Evolutionary conservation across 1,140 invertebrate genomes (phyloP).

Genomic region (Meloidogyne exigua): DNA sequence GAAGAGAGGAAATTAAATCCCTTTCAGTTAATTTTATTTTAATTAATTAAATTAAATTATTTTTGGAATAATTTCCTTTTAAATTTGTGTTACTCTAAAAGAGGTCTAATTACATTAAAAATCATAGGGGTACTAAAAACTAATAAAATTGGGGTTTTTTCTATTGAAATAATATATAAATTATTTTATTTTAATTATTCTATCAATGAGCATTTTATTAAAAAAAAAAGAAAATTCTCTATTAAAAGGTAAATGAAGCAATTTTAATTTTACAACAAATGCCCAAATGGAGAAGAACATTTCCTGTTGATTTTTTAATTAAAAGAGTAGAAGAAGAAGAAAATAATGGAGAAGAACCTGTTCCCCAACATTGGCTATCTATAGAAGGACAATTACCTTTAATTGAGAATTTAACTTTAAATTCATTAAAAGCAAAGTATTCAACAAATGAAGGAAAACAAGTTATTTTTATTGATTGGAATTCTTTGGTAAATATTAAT

Average conservation of each 20-base stretch:
- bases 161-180: too few species aligned
- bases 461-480: slow-evolving; percentile 26
- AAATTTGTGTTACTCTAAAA: too few species aligned
- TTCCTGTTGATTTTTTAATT: neutral
- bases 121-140: too few species aligned
- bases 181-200: too few species aligned
- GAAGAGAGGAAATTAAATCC: neutral
- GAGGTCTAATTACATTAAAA: too few species aligned
- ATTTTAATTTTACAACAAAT: neutral
- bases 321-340: neutral
- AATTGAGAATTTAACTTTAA: neutral
- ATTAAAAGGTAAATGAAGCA: neutral
- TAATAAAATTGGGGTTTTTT: too few species aligned
- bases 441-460: neutral
- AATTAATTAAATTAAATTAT: too few species aligned
- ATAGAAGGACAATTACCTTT: neutral
- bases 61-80: neutral
- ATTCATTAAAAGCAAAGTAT: neutral
- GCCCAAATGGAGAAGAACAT: slow-evolving; percentile 1
- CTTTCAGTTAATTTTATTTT: neutral
- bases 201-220: too few species aligned
- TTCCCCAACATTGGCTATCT: neutral
- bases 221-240: too few species aligned
- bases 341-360: neutral
- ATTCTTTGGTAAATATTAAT: slow-evolving; percentile 20